These are phyloP conservation scores for Antheraea mylitta DNA, from an alignment of 1,140 invertebrate species.

Conservation along the genomic window DNA sequence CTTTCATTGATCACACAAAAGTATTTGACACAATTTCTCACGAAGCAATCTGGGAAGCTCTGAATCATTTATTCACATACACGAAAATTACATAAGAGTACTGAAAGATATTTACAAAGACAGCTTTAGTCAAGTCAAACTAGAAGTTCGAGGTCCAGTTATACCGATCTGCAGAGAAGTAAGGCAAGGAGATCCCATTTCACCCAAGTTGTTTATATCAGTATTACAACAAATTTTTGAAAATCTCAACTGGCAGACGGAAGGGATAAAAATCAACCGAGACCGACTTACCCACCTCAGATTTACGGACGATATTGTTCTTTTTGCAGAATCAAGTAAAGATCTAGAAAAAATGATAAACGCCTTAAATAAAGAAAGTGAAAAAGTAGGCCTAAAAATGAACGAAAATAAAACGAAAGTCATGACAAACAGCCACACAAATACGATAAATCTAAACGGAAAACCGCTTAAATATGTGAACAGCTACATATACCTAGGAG, in stretches of 20 bases:
- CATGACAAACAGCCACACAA: neutral
- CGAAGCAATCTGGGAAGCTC: too few species aligned
- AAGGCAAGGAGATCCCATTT: slow-evolving; percentile 12
- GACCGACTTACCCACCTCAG: slow-evolving; percentile 8
- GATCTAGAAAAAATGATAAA: slow-evolving; percentile 4
- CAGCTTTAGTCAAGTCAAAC: too few species aligned
- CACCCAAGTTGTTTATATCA: slow-evolving; percentile 12
- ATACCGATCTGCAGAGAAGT: too few species aligned
- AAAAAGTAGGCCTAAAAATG: slow-evolving; percentile 9
- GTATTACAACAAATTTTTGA: neutral
- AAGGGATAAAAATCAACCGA: too few species aligned
- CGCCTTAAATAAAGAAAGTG: slow-evolving; percentile 6
- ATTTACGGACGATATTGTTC: slow-evolving; percentile 14
- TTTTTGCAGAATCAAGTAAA: slow-evolving; percentile 1
- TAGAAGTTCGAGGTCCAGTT: too few species aligned
- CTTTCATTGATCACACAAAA: too few species aligned
- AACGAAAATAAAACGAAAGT: slow-evolving; percentile 13
- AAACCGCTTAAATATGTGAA: slow-evolving; percentile 7
- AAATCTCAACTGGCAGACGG: too few species aligned
- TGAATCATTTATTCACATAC: too few species aligned
- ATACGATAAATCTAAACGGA: neutral
- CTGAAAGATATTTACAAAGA: too few species aligned
- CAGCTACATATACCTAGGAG: slow-evolving; percentile 12
- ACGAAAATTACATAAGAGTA: too few species aligned
- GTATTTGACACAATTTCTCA: too few species aligned